phyloP scores from a whole-genome alignment of 2,888 invertebrate species.

The Hoplodrina ambigua region DNA sequence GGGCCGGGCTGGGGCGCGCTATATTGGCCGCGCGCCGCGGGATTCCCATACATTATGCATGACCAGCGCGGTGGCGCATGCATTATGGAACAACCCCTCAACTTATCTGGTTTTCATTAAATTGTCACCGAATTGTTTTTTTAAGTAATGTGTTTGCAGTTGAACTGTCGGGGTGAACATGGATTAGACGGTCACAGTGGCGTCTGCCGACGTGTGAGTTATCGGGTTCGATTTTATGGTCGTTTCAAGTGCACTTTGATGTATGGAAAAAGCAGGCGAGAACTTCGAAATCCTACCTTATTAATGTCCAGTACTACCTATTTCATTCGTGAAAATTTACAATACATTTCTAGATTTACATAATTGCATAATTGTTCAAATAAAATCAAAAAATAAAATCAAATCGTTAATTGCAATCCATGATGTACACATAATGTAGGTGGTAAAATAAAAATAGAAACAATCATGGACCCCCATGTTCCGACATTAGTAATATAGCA shows the following conservation, averaged over 20 bases:
- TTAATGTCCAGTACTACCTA: too few species aligned
- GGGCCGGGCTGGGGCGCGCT: conserved; percentile 50
- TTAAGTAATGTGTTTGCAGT: conserved; percentile 37
- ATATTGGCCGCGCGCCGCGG: conserved; percentile 69
- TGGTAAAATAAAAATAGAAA: too few species aligned
- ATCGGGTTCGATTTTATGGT: not conserved
- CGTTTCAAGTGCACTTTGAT: not conserved
- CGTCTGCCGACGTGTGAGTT: not conserved
- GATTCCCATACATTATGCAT: conserved; percentile 81
- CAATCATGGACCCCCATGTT: too few species aligned
- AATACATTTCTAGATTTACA: too few species aligned
- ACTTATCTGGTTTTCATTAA: conserved; percentile 57
- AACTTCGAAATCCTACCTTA: too few species aligned
- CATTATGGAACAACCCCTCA: conserved; percentile 60
- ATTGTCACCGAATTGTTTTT: conserved; percentile 58
- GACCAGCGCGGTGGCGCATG: conserved; percentile 46
- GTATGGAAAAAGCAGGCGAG: too few species aligned
- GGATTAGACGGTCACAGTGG: not conserved
- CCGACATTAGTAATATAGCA: too few species aligned
- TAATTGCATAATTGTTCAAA: too few species aligned
- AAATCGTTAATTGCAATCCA: too few species aligned
- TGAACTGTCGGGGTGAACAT: not conserved
- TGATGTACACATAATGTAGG: too few species aligned
- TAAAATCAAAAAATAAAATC: too few species aligned
- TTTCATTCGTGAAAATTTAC: not conserved